Conservation (phyloP, 2,797 vertebrate species). For the Pipistrellus kuhlii region DNA sequence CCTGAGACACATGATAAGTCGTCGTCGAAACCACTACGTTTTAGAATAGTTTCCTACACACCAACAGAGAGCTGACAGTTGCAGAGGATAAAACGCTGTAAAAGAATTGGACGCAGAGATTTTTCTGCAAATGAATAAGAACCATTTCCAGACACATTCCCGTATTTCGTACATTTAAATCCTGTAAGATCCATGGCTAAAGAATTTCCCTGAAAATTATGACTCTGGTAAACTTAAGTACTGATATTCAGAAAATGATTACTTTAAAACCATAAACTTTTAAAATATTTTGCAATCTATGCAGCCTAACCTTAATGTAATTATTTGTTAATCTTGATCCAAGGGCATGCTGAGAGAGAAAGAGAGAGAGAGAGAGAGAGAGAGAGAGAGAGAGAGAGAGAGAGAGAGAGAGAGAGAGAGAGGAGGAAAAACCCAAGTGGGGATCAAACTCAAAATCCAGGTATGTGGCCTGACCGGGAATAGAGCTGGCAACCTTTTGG, state of each 20-base stretch:
- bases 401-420: no score
- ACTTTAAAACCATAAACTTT: slow-evolving; percentile 47
- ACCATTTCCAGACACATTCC: neutral
- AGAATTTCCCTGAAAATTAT: neutral
- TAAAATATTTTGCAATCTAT: slow-evolving; percentile 11
- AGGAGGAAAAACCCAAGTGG: neutral
- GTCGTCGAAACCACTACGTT: neutral
- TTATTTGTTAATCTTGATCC: neutral
- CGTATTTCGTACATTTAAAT: slow-evolving; percentile 17
- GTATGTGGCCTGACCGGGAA: neutral
- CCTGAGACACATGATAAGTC: neutral
- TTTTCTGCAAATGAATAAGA: slow-evolving; percentile 13
- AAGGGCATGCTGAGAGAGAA: neutral
- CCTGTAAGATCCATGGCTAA: neutral
- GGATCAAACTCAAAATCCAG: neutral
- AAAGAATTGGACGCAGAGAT: neutral
- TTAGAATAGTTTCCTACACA: slow-evolving; percentile 5
- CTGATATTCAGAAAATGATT: slow-evolving; percentile 22
- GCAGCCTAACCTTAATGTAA: neutral
- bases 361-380: no score
- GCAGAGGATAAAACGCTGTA: neutral
- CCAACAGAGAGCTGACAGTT: neutral
- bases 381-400: no score
- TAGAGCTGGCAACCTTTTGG: neutral
- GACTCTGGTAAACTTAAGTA: slow-evolving; percentile 10